Conservation (phyloP, 2,888 invertebrate genomes). For the Caenorhabditis sp. region DNA sequence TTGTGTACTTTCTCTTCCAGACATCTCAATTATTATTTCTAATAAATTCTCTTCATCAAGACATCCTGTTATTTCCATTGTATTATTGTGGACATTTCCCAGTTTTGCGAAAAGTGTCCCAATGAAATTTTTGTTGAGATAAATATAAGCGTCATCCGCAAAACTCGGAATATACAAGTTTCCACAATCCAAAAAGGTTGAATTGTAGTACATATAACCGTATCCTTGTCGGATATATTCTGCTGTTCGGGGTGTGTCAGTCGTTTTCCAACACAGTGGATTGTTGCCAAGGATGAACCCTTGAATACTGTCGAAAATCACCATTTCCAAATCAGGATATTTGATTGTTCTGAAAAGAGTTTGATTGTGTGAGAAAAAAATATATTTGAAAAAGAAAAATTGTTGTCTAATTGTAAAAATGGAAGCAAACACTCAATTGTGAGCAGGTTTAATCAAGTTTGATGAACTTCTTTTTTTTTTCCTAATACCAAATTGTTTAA, state of each 20-base stretch:
- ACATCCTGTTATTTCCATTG: conserved; percentile 30
- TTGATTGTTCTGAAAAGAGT: conserved; percentile 3
- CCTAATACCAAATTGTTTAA: too few relatives aligned
- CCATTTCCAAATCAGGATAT: conserved; percentile 18
- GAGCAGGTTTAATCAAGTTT: too few relatives aligned
- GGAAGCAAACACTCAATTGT: too few relatives aligned
- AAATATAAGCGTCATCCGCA: conserved; percentile 34
- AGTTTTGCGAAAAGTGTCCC: conserved; percentile 31
- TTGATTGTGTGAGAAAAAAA: neutral
- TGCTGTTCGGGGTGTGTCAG: conserved; percentile 32
- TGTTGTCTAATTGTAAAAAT: too few relatives aligned
- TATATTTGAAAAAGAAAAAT: neutral
- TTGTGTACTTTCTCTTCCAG: conserved; percentile 18
- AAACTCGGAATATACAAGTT: conserved; percentile 22
- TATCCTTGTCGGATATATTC: conserved; percentile 33
- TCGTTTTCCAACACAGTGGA: conserved; percentile 29
- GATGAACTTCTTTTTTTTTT: too few relatives aligned
- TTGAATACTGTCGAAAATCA: conserved; percentile 28
- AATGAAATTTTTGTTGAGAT: conserved; percentile 27
- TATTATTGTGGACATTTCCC: conserved; percentile 25
- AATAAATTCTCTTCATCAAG: conserved; percentile 21
- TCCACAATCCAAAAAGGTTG: conserved; percentile 32
- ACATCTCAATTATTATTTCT: conserved; percentile 34
- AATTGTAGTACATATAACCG: conserved; percentile 36
- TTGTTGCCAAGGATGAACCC: conserved; percentile 24